A percentile compares a stretch with the other conserved stretches of the same genome.
Conservation (phyloP, 2,888 invertebrate genomes). For the Galeruca laticollis region DNA sequence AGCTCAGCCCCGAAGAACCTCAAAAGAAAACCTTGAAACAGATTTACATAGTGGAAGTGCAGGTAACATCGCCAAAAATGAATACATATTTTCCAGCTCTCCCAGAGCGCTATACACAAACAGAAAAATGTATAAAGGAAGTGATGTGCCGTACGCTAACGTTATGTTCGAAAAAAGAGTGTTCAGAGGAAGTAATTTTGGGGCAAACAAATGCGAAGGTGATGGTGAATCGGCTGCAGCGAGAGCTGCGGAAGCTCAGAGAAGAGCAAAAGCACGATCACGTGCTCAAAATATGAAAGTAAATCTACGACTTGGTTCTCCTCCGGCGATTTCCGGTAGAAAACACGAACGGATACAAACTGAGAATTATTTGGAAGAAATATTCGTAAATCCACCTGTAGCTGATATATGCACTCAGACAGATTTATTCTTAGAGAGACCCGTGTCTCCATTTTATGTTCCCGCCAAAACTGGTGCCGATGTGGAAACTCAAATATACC, state of each 20-base stretch:
- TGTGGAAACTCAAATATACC: constrained; percentile 86
- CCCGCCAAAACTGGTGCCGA: constrained; percentile 82
- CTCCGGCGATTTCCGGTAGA: constrained; percentile 85
- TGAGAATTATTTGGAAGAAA: constrained; percentile 88
- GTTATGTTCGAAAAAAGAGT: constrained; percentile 92
- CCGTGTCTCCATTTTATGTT: constrained; percentile 82
- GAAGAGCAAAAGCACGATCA: constrained; percentile 81
- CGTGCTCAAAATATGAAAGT: constrained; percentile 71
- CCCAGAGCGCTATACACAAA: constrained; percentile 73
- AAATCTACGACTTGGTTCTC: constrained; percentile 73
- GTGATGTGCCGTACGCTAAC: constrained; percentile 77
- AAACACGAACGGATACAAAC: constrained; percentile 91
- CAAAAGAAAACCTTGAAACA: constrained; percentile 36
- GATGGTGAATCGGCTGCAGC: constrained; percentile 70
- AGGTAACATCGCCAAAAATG: constrained; percentile 54
- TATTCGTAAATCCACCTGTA: constrained; percentile 81
- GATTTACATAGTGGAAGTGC: constrained; percentile 29
- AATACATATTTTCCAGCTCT: constrained; percentile 74
- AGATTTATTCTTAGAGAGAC: constrained; percentile 86
- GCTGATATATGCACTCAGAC: constrained; percentile 82
- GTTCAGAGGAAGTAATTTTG: constrained; percentile 85
- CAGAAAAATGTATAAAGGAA: constrained; percentile 67
- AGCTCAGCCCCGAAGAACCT: constrained; percentile 30
- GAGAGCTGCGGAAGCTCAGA: constrained; percentile 74
- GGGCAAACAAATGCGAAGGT: constrained; percentile 68